Evolutionary conservation across 1,140 invertebrate species (phyloP).

Genomic region (Ruditapes philippinarum): DNA sequence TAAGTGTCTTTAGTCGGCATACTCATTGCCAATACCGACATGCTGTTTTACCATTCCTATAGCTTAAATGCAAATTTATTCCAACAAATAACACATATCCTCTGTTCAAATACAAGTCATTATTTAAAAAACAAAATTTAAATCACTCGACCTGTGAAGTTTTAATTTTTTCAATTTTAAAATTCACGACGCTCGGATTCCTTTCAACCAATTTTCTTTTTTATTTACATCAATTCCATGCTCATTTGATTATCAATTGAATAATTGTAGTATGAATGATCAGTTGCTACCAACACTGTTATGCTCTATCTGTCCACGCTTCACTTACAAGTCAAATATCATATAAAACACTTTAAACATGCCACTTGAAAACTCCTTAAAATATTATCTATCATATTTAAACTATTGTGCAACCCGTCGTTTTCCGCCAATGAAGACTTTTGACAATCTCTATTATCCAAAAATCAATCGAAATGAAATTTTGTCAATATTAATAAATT

Average conservation of each 20-base stretch:
- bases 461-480: not conserved
- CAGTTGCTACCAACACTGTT: not conserved
- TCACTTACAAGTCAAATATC: slow-evolving; percentile 12
- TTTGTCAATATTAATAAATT: not conserved
- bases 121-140: not conserved
- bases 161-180: no score
- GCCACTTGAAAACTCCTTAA: not conserved
- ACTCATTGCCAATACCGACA: slow-evolving; percentile 21
- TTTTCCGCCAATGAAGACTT: not conserved
- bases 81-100: not conserved
- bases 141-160: no score
- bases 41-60: not conserved
- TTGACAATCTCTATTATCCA: not conserved
- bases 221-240: not conserved
- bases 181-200: no score
- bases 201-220: no score
- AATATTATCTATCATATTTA: slow-evolving; percentile 27
- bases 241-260: not conserved
- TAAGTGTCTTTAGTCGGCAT: not conserved
- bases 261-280: not conserved
- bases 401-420: slow-evolving; percentile 2
- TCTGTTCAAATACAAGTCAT: not conserved
- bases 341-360: not conserved
- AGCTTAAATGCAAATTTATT: no score
- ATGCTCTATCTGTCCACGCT: not conserved